A percentile compares a stretch with the other conserved stretches of the same genome.
phyloP scores from a whole-genome alignment of 2,113 vertebrate genomes.

The Ceyx melanurus region DNA sequence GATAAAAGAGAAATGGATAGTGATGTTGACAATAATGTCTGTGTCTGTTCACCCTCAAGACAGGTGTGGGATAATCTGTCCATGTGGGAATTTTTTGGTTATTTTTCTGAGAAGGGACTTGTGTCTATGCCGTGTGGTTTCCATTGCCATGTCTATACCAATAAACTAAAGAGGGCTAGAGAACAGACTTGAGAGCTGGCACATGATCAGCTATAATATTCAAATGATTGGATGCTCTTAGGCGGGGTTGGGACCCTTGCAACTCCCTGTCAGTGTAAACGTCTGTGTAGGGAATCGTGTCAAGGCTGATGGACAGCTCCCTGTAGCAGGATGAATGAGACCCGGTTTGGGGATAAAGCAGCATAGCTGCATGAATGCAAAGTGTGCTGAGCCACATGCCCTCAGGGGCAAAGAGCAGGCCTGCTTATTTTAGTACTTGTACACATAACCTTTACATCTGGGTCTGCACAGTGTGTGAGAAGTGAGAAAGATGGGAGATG shows the following conservation, averaged over 20 bases:
- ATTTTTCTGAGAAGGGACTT: not conserved
- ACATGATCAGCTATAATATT: not conserved
- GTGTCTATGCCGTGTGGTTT: accelerated
- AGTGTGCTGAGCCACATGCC: not conserved
- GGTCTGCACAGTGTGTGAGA: accelerated
- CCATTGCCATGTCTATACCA: not conserved
- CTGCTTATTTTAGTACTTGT: not conserved
- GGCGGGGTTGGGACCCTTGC: not conserved
- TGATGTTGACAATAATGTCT: not conserved
- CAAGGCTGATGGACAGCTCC: not conserved
- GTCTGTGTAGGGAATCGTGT: not conserved
- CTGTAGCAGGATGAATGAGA: not conserved
- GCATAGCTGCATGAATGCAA: not conserved
- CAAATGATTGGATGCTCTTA: not conserved
- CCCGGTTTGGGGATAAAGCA: not conserved
- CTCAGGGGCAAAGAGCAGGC: not conserved
- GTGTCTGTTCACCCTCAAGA: not conserved
- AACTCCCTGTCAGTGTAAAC: accelerated
- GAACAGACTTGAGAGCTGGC: not conserved
- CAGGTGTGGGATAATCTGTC: not conserved
- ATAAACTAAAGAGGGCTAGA: not conserved
- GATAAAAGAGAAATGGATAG: not conserved
- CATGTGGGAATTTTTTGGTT: not conserved
- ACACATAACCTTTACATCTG: not conserved
- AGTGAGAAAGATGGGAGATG: not conserved